Evolutionary conservation across 2,113 vertebrate species (phyloP).

Genomic region (Aythya baeri): DNA sequence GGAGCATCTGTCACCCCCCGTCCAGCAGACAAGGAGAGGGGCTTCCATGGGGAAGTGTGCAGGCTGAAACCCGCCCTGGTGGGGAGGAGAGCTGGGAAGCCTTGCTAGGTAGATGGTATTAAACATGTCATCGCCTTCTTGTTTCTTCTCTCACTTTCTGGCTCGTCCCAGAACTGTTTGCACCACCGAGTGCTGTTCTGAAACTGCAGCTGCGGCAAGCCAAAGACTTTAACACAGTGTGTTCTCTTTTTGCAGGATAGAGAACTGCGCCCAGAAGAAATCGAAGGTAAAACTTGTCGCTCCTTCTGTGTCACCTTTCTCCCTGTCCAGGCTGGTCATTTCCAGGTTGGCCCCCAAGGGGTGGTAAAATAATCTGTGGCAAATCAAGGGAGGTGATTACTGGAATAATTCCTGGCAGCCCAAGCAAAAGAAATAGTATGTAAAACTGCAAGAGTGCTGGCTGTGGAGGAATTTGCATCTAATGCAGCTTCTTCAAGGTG

Average conservation of each 20-base stretch:
- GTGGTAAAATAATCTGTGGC: background rate
- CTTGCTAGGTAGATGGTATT: slow-evolving; percentile 50
- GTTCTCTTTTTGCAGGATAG: slow-evolving; percentile 87
- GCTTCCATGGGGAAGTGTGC: background rate
- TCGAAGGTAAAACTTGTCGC: slow-evolving; percentile 86
- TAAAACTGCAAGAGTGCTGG: background rate
- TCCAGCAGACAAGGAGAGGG: background rate
- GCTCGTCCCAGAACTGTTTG: slow-evolving; percentile 21
- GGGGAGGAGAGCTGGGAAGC: background rate
- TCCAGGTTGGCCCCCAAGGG: background rate
- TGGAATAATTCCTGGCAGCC: background rate
- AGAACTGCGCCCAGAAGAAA: slow-evolving; percentile 94
- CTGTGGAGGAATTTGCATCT: background rate
- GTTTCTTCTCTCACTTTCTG: slow-evolving; percentile 63
- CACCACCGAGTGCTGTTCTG: background rate
- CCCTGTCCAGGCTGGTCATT: background rate
- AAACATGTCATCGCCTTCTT: slow-evolving; percentile 74
- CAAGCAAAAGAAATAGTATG: background rate
- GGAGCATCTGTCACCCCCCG: background rate
- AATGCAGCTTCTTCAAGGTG: background rate
- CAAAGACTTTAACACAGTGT: background rate
- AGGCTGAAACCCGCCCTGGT: background rate
- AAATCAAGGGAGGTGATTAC: background rate
- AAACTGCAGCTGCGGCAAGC: background rate
- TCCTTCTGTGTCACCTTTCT: slow-evolving; percentile 4